Percentiles rank a stretch among this genome's conserved stretches.
Evolutionary conservation across 2,113 vertebrate genomes (phyloP).

Genomic region (Sinosuthora webbiana): DNA sequence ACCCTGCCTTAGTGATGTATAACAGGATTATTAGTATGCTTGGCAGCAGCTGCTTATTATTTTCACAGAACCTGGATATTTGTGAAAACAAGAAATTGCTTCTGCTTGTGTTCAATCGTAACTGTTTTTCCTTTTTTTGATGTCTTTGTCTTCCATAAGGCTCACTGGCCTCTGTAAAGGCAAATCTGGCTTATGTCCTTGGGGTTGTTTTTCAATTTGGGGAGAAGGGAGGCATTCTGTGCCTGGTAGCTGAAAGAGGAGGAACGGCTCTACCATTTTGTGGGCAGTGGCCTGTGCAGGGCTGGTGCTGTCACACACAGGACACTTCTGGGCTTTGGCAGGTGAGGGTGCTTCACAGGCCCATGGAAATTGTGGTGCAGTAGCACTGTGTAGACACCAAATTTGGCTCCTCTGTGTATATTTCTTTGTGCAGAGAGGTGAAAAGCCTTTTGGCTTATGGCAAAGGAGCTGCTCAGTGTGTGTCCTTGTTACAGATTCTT

Average conservation of each 20-base stretch:
- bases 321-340: neutral
- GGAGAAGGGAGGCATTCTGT: neutral
- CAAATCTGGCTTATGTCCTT: neutral
- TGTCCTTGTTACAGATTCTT: neutral
- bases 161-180: neutral
- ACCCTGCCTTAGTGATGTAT: slow-evolving; percentile 18
- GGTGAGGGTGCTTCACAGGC: neutral
- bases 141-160: neutral
- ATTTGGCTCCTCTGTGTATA: neutral
- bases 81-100: slow-evolving; percentile 12
- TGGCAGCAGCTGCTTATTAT: slow-evolving; percentile 51
- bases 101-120: neutral
- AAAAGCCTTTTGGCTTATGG: neutral
- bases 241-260: neutral
- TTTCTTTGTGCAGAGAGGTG: neutral
- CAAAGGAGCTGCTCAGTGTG: neutral
- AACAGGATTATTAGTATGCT: slow-evolving; percentile 43
- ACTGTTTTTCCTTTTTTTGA: neutral
- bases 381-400: neutral
- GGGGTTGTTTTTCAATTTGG: neutral
- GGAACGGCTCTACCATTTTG: neutral
- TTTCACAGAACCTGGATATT: slow-evolving; percentile 37
- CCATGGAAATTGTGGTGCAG: fast-evolving
- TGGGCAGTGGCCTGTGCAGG: fast-evolving
- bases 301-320: neutral